Percentiles rank a stretch among this genome's conserved stretches.
phyloP scores from a whole-genome alignment of 1,140 invertebrate species.

The Lordiphosa mommai region DNA sequence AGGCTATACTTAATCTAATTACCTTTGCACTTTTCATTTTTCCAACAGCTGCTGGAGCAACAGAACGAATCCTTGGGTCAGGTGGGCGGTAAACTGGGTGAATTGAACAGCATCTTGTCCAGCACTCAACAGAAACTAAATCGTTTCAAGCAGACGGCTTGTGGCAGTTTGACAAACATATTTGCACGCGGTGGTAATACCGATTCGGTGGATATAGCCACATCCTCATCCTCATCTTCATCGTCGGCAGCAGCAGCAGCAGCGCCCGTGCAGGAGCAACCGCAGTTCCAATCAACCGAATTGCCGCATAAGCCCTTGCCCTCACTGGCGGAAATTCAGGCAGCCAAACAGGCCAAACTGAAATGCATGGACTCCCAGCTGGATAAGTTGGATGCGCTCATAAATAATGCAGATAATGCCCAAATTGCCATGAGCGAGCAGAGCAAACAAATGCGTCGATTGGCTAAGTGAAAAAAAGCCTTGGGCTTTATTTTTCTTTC shows the following conservation, averaged over 20 bases:
- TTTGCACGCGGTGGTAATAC: constrained; percentile 65
- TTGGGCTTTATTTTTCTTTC: constrained; percentile 2
- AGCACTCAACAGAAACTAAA: constrained; percentile 93
- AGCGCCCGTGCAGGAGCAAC: constrained; percentile 79
- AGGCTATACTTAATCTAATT: neutral
- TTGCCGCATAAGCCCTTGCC: constrained; percentile 48
- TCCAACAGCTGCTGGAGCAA: constrained; percentile 83
- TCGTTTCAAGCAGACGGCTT: constrained; percentile 86
- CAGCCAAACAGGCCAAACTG: constrained; percentile 80
- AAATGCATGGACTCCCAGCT: constrained; percentile 83
- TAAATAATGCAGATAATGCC: constrained; percentile 85
- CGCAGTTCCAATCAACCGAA: constrained; percentile 59
- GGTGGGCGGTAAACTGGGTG: constrained; percentile 88
- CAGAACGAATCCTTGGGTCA: constrained; percentile 87
- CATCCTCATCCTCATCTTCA: neutral
- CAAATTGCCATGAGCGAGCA: constrained; percentile 85
- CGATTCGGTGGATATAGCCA: constrained; percentile 58
- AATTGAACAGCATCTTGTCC: constrained; percentile 89
- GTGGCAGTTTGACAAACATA: constrained; percentile 65
- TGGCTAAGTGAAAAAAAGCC: constrained; percentile 82
- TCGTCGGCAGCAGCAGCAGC: constrained; percentile 43
- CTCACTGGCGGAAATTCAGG: constrained; percentile 59
- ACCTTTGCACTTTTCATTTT: neutral
- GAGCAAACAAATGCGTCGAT: constrained; percentile 86
- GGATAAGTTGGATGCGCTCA: constrained; percentile 83